phyloP scores from a whole-genome alignment of 2,797 vertebrate genomes.

The Sebastes aleutianus region DNA sequence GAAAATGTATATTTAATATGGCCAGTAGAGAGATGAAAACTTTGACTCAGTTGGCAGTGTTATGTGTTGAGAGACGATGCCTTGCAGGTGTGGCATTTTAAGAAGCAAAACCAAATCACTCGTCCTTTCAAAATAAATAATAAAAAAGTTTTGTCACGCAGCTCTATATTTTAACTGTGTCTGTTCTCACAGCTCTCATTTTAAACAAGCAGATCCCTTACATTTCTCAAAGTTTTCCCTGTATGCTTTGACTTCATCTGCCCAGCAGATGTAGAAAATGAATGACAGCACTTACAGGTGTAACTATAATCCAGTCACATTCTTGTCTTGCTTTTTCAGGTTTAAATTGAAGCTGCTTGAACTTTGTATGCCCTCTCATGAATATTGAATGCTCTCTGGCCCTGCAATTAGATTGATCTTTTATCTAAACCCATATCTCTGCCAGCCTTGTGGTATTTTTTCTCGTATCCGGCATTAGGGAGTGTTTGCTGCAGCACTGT shows the following conservation, averaged over 20 bases:
- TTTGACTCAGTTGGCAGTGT: neutral
- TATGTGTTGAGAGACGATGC: neutral
- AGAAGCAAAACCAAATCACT: neutral
- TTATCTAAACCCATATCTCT: neutral
- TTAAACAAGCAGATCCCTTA: constrained; percentile 24
- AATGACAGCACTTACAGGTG: neutral
- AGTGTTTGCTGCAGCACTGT: neutral
- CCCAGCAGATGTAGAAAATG: constrained; percentile 56
- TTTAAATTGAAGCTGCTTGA: neutral
- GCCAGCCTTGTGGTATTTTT: neutral
- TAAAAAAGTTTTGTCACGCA: neutral
- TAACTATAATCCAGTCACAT: neutral
- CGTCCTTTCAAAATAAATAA: neutral
- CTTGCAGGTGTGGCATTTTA: neutral
- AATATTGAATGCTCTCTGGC: neutral
- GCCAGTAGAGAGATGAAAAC: neutral
- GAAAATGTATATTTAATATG: neutral
- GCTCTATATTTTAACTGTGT: constrained; percentile 25
- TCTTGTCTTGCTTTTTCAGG: neutral
- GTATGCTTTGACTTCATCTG: constrained; percentile 54
- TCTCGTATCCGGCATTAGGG: neutral
- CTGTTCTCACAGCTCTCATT: neutral
- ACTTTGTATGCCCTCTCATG: neutral
- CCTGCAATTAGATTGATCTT: neutral
- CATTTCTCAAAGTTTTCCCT: constrained; percentile 31